Evolutionary conservation across 2,113 vertebrate genomes (phyloP), one percentile per base, ranked within the genome.

Genomic region (Chiloscyllium plagiosum): DNA sequence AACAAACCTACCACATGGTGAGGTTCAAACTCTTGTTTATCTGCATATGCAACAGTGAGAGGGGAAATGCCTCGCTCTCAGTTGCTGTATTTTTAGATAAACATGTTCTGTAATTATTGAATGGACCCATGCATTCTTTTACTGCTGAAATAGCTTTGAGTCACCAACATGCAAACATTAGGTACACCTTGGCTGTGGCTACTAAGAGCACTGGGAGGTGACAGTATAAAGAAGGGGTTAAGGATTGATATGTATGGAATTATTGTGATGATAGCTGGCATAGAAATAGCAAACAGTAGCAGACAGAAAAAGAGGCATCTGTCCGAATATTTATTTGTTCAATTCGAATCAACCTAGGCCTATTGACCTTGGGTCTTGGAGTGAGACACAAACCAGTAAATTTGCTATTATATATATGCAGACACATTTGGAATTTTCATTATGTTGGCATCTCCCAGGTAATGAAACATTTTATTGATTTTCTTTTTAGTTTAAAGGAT

Each of bases 381-480:
- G 61, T 61, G n/a, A 37, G 61, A 93, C 61, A 93, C 65, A 93
- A 93, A 37, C 89, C n/a, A 37, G 89, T 37, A 66, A 93, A 37
- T 93, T 93, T 61, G 66, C 29, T 68, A 22, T 93, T 66, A 93
- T 93, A 66, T 93, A 66, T 66, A 66, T 66, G 89, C 89, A 93
- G 33, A 10, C 37, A n/a, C 17, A 66, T 20, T 37, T 66, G 29
- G 61, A 61, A 66, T 93, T 93, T 93, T 93, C 89, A 93, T 93
- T 93, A 66, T 93, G 65, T 33, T 42, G 61, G 61, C 33, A 93
- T 65, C 89, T 66, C 56, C 22, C 61, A 66, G 87, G 89, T 65
- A 66, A 93, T 93, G 89, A 93, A 93, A 33, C 52, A 26, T 90
- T 61, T 93, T 66, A 66, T 93, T 93, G 89, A 93, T 37, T 93